Evolutionary conservation across 2,888 invertebrate species (phyloP).

Genomic region (Arrhopalites spinosus): DNA sequence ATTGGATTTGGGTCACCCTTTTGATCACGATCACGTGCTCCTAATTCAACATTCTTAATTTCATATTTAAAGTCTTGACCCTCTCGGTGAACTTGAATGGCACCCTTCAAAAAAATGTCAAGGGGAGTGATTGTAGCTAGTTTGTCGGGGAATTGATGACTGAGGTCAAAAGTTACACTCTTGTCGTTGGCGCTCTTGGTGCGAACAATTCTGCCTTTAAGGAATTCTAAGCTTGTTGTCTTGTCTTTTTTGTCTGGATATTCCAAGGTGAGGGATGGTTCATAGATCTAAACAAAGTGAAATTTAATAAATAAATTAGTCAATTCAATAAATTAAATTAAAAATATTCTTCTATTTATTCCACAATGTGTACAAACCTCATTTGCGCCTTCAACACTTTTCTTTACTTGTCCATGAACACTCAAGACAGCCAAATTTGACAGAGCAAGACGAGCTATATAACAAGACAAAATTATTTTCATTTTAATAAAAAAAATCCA

Average conservation of each 20-base stretch:
- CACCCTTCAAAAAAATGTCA: conserved; percentile 22
- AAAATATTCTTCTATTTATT: too few relatives aligned
- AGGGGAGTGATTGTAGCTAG: conserved; percentile 4
- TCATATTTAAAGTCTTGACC: conserved; percentile 3
- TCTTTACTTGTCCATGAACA: conserved; percentile 18
- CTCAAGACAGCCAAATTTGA: neutral
- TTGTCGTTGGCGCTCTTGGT: neutral
- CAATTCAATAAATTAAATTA: too few relatives aligned
- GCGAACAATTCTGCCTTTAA: conserved; percentile 18
- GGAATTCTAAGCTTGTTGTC: neutral
- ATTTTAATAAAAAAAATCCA: too few relatives aligned
- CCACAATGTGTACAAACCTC: too few relatives aligned
- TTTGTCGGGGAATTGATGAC: conserved; percentile 20
- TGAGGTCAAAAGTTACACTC: conserved; percentile 9
- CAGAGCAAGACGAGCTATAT: too few relatives aligned
- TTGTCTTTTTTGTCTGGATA: conserved; percentile 19
- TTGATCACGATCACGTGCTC: conserved; percentile 8
- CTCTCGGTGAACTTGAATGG: neutral
- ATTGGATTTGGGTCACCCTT: conserved; percentile 24
- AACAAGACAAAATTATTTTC: too few relatives aligned
- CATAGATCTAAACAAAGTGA: too few relatives aligned
- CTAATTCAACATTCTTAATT: conserved; percentile 17
- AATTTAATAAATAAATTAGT: too few relatives aligned
- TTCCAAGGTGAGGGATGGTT: conserved; percentile 20
- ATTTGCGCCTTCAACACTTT: neutral